Evolutionary conservation across 2,888 invertebrate species (phyloP), one percentile per base, ranked within the genome.

Genomic region (Eurois occulta): DNA sequence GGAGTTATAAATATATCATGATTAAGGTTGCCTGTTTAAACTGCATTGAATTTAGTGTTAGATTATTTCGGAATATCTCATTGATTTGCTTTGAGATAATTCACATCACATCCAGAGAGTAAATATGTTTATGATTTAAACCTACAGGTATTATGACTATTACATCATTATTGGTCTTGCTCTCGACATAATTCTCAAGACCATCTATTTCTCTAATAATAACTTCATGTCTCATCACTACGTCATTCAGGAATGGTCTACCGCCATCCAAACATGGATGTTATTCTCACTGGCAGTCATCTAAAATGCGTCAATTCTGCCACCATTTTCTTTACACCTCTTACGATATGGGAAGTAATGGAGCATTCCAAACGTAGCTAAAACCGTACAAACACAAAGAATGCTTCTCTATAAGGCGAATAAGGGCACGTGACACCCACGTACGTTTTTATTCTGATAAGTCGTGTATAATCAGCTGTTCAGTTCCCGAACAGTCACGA

Each of bases 401-500:
- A 86, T 84, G 71, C 52, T 74, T 70, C 85, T 77, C n/a, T 65
- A 73, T 80, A 84, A 65, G 81, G 80, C 46, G 35, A 87, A 88
- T 88, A 84, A 84, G 88, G 88, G 75, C 78, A 72, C 80, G 81
- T 88, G 77, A 77, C 78, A 73, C 75, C 72, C 72, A 75, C 70
- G 32, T 77, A 65, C 32, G 67, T 66, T 62, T 64, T 67, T 77
- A 77, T 77, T 68, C 58, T 88, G 90, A 90, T 88, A 77, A 80
- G 69, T 88, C 82, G 80, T 87, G 85, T 68, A 38, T 66, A 74
- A 67, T 71, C 84, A 85, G 79, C 77, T 83, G 81, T 81, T 85
- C 66, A 48, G 64, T 67, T 75, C 43, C 60, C 80, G 75, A 86
- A 85, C 81, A 77, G 89, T 89, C 91, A 91, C 91, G 86, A 89